Base-by-base conservation (phyloP, 2,113 vertebrate genomes). In the Corydoras maculifer region DNA sequence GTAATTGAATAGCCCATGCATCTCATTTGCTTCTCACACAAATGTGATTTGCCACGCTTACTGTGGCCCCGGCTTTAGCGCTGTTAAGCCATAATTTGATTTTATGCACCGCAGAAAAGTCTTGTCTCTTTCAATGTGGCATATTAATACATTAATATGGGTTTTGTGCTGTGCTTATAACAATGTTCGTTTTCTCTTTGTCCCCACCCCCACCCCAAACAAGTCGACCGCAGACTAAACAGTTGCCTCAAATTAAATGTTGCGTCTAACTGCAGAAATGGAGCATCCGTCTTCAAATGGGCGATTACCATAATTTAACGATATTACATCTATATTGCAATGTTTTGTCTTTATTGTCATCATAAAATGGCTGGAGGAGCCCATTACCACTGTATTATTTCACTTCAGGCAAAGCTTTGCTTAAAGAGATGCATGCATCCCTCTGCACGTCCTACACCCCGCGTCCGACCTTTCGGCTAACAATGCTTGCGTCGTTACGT, bases 1-100 rank as follows among this genome's bases (percentile, higher is more conserved):
- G 85, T 88, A 90, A 89, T 89, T 89, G 86, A 90, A 87, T 87
- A 85, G 83, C 83, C 74, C 83, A 80, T 80, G 78, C 0, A 81
- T 84, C 83, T 84, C 78, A 85, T 88, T 86, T 88, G 83, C 85
- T 69, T 68, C 18, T 25, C 84, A 86, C 84, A 83, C 67, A 76
- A 88, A 88, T 88, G 82, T 80, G 87, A 91, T 89, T 91, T 84
- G 84, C 82, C 75, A 82, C 75, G 79, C 84, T 77, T 86, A 81
- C 84, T 78, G 80, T 84, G 81, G 82, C 85, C 82, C 82, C 74
- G 79, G 84, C 79, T 85, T 25, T 81, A 84, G 78, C 79, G 74
- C 72, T 72, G 81, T 81, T 81, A 83, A 85, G 80, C 80, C 75
- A 73, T 88, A 85, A 89, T 88, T 86, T 51, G 79, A 88, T 88